Base-by-base conservation (phyloP, 2,888 invertebrate species). In the Xestia rhomboidea region DNA sequence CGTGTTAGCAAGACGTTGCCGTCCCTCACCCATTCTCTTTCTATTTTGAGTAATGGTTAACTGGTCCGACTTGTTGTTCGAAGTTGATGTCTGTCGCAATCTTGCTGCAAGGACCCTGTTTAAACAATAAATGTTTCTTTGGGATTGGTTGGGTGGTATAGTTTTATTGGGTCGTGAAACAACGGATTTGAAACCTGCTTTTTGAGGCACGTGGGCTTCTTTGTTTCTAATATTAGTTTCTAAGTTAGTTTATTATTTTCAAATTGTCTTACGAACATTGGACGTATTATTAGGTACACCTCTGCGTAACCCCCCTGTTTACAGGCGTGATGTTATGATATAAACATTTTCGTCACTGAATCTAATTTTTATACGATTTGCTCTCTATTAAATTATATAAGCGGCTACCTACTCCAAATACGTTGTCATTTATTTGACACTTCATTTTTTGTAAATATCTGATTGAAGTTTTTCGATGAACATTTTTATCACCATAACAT, bases 1-100 rank as follows among this genome's bases (percentile, higher is more conserved):
- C 84, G 84, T 87, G 84, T 72, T 63, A 57, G 60, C 62, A 24
- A 81, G 74, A 71, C 68, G 76, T 86, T 76, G 70, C 18, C 67
- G 49, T 68, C 78, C 73, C 84, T 76, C 75, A 73, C 68, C 73
- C 82, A 79, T 84, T 81, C 76, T 79, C 76, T 81, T 78, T 79
- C 84, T 84, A 86, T 84, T 87, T 87, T 86, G 85, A 87, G 86
- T 87, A 75, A 85, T 81, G 68, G 73, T 38, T 57, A 85, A 86
- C 88, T 85, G 79, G 86, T 87, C 78, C 67, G 72, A 77, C 82
- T 67, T 86, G 84, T 76, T 80, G 81, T 78, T 76, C 13, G 46
- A 64, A 73, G 77, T 49, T 84, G 75, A 84, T 87, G 79, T 68
- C 76, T 87, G 84, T 78, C 74, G 88, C 82, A 87, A 87, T 76